Base-by-base conservation (phyloP, 1,140 invertebrate species). In the Nephila pilipes region DNA sequence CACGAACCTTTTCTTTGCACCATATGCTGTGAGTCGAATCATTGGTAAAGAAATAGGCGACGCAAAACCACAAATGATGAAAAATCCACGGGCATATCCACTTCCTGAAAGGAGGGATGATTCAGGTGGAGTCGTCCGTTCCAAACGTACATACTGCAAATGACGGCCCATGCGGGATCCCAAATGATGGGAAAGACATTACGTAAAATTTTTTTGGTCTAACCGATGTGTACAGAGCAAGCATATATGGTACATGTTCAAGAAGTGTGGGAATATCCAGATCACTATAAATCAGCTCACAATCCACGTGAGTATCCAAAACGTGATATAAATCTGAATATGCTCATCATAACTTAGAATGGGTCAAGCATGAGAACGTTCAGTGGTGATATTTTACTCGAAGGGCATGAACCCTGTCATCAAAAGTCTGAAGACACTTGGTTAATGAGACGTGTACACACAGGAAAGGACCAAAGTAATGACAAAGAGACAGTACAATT, bases 31-130 rank as follows among this genome's bases (percentile, higher is more conserved):
- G 57, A 25, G 88, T 80, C 0, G 88, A 20, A 90, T 90, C 88
- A 10, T 90, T 90, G 25, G 88, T 90, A 36, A 60, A 90, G 18
- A 90, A 90, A 20, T 90, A 90, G 10, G 88, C 25, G 16, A 5
- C 25, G 22, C 18, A 32, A 63, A 0, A 32, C 63, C 63, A 29
- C 25, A 25, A 65, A 65, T 65, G 5, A 65, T n/a, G 14, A 65
- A 65, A 65, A 29, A 65, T 65, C 63, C 63, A 6, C 63, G 63
- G 3, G 22, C 63, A 65, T 65, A 65, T 65, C 63, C 5, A n/a
- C 10, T 65, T n/a, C 25, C 25, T 65, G 22, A 65, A 65, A 65
- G n/a, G 63, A 6, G n/a, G 63, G 63, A 65, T 65, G 1, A 10
- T 5, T n/a, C n/a, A 22, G 0, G 58, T 22, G 16, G 58, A 22